A percentile compares a stretch with the other conserved stretches of the same genome.
Conservation (phyloP, 2,113 vertebrate species). For the Terrapene triunguis region DNA sequence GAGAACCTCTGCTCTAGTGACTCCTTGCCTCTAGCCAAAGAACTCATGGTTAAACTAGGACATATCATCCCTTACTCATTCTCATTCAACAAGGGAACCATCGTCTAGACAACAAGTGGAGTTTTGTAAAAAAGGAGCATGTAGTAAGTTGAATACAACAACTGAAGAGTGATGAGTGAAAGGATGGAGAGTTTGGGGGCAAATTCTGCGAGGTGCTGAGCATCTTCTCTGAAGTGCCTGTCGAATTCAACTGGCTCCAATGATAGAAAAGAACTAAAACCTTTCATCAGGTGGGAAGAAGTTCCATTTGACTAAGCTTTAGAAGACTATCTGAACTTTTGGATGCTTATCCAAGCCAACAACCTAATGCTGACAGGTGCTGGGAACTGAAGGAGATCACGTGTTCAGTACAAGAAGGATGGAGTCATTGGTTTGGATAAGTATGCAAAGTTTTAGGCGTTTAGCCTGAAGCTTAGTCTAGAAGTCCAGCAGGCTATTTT, state of each 20-base stretch:
- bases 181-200: not conserved
- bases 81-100: not conserved
- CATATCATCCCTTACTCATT: not conserved
- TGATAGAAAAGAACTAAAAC: not conserved
- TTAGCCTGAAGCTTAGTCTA: not conserved
- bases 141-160: not conserved
- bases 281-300: not conserved
- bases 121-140: not conserved
- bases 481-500: not conserved
- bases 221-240: not conserved
- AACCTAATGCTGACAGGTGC: not conserved
- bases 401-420: not conserved
- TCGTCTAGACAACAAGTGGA: not conserved
- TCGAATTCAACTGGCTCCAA: not conserved
- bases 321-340: not conserved
- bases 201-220: not conserved
- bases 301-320: not conserved
- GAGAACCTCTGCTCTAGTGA: not conserved
- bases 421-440: not conserved
- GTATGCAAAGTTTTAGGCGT: not conserved
- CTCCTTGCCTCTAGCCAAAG: not conserved
- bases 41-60: not conserved
- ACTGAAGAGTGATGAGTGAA: not conserved
- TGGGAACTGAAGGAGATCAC: not conserved
- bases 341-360: not conserved